Percentiles rank a stretch among this genome's conserved stretches.
phyloP scores from a whole-genome alignment of 2,888 invertebrate species.

The Drosophila sordidula region DNA sequence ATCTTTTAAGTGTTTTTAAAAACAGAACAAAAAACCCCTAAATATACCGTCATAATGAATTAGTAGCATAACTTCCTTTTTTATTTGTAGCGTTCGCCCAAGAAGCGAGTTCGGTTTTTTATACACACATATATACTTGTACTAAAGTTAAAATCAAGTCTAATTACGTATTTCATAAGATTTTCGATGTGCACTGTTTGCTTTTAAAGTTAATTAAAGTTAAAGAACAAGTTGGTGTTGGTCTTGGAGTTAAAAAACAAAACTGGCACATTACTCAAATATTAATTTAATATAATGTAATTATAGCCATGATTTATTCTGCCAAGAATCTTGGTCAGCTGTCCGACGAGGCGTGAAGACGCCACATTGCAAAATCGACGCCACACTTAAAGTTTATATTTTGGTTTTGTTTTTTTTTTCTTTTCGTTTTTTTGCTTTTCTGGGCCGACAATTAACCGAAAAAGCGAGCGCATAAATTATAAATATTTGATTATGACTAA shows the following conservation, averaged over 20 bases:
- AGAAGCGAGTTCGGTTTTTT: not conserved
- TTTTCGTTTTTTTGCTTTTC: slow-evolving; percentile 29
- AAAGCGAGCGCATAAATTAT: slow-evolving; percentile 66
- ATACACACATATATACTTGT: not conserved
- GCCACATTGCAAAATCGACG: slow-evolving; percentile 54
- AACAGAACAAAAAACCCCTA: not conserved
- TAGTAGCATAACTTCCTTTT: too few relatives aligned
- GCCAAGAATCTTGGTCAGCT: slow-evolving; percentile 69
- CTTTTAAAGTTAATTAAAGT: slow-evolving; percentile 73
- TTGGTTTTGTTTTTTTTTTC: slow-evolving; percentile 18
- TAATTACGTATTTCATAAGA: slow-evolving; percentile 75
- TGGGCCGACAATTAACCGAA: slow-evolving; percentile 39
- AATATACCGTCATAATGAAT: too few relatives aligned
- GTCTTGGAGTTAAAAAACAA: slow-evolving; percentile 16
- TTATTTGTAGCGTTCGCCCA: slow-evolving; percentile 7
- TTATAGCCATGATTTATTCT: slow-evolving; percentile 69
- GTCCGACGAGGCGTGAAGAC: slow-evolving; percentile 66
- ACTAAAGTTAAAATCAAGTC: slow-evolving; percentile 25
- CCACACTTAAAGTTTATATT: slow-evolving; percentile 42
- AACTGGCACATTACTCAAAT: slow-evolving; percentile 65
- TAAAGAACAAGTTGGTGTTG: slow-evolving; percentile 28
- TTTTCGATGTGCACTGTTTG: slow-evolving; percentile 75
- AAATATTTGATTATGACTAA: slow-evolving; percentile 31
- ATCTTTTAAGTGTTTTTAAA: not conserved
- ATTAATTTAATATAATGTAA: slow-evolving; percentile 70